Conservation (phyloP, 2,888 invertebrate genomes). For the Drosophila recens region DNA sequence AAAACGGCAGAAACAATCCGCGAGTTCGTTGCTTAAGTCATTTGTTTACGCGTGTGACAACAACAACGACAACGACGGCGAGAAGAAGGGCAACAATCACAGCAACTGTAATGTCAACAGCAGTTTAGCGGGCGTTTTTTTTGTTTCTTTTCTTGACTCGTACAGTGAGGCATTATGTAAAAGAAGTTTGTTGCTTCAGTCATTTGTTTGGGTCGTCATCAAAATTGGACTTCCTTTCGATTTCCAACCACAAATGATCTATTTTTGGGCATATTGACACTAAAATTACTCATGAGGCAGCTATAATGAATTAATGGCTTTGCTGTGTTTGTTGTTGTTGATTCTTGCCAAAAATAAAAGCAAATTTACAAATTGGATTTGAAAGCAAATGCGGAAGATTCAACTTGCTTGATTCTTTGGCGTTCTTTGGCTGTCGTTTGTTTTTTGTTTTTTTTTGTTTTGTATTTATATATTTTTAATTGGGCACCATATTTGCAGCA, state of each 20-base stretch:
- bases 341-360: slow-evolving; percentile 57
- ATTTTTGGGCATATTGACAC: slow-evolving; percentile 50
- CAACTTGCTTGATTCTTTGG: slow-evolving; percentile 25
- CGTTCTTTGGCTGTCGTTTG: slow-evolving; percentile 13
- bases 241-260: not conserved
- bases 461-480: slow-evolving; percentile 61
- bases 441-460: slow-evolving; percentile 23
- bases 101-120: slow-evolving; percentile 45
- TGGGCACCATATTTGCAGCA: slow-evolving; percentile 71
- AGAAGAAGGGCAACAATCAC: slow-evolving; percentile 18
- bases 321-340: slow-evolving; percentile 7
- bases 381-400: slow-evolving; percentile 74
- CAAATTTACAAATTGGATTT: slow-evolving; percentile 49
- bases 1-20: slow-evolving; percentile 27
- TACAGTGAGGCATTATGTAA: slow-evolving; percentile 46
- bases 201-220: slow-evolving; percentile 26
- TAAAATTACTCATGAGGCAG: slow-evolving; percentile 33
- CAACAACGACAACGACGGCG: slow-evolving; percentile 12
- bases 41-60: slow-evolving; percentile 66
- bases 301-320: slow-evolving; percentile 23
- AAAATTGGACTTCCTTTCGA: slow-evolving; percentile 33
- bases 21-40: slow-evolving; percentile 64
- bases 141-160: slow-evolving; percentile 12
- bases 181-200: slow-evolving; percentile 55
- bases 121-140: slow-evolving; percentile 14